These are phyloP conservation scores for Sphaeridia pumilis DNA, from an alignment of 2,888 invertebrate species.

Conservation along the genomic window DNA sequence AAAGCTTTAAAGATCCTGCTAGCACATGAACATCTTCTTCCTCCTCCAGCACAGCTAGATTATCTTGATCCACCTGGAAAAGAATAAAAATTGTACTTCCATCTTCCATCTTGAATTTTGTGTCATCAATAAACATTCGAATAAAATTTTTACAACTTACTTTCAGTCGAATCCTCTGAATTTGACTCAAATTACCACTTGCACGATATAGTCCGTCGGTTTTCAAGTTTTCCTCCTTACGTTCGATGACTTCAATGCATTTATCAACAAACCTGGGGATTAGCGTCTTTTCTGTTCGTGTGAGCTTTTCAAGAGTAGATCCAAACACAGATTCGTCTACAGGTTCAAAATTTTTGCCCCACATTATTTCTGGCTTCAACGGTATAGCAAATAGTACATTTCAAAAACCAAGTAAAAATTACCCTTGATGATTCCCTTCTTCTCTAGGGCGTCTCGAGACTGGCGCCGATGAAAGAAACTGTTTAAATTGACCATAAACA, in stretches of 20 bases:
- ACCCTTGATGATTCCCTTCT: conserved; percentile 77
- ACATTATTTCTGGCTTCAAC: no score
- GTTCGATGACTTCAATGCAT: conserved; percentile 70
- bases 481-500: conserved; percentile 32
- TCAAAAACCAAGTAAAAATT: conserved; percentile 17
- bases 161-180: conserved; percentile 74
- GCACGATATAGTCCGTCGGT: conserved; percentile 83
- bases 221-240: conserved; percentile 57
- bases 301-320: conserved; percentile 58
- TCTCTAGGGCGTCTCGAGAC: conserved; percentile 60
- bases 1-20: conserved; percentile 82
- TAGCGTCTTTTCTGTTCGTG: conserved; percentile 47
- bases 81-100: no score
- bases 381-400: no score
- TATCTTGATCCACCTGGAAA: conserved; percentile 52
- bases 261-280: conserved; percentile 74
- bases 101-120: no score
- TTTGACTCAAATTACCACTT: conserved; percentile 79
- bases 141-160: conserved; percentile 50
- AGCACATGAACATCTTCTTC: conserved; percentile 81
- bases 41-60: conserved; percentile 52
- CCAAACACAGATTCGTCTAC: conserved; percentile 79
- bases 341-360: no score
- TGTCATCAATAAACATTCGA: no score
- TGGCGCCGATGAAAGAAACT: conserved; percentile 66